These are phyloP conservation scores for Ladona fulva DNA, from an alignment of 1,140 invertebrate genomes.

Conservation along the genomic window DNA sequence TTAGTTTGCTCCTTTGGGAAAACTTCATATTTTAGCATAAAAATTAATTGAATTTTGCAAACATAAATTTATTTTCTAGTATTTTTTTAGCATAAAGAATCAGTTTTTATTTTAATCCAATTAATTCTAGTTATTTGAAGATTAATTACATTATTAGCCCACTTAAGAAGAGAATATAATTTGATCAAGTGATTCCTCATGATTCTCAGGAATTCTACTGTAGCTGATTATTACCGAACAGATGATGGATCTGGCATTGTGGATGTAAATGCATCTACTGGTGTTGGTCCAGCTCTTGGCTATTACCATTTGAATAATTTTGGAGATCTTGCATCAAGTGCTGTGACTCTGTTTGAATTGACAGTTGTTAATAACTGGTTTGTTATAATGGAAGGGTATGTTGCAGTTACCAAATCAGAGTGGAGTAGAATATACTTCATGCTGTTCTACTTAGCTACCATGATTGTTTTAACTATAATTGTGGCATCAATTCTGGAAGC, in stretches of 20 bases:
- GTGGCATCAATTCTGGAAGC: conserved; percentile 85
- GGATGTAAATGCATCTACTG: conserved; percentile 48
- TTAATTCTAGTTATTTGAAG: no score
- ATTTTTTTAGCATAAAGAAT: no score
- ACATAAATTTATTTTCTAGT: no score
- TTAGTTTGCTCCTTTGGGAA: no score
- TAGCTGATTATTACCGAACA: conserved; percentile 68
- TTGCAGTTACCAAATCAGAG: conserved; percentile 48
- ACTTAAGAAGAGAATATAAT: no score
- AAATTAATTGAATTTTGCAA: no score
- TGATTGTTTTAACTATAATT: conserved; percentile 86
- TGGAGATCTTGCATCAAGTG: conserved; percentile 59
- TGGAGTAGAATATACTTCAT: conserved; percentile 77
- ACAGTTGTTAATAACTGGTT: conserved; percentile 85
- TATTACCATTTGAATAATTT: conserved; percentile 88
- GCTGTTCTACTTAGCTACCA: conserved; percentile 81
- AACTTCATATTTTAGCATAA: no score
- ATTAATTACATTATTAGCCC: no score
- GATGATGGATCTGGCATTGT: not conserved
- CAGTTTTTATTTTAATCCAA: no score
- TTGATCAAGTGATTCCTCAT: no score
- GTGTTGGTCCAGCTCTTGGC: conserved; percentile 51
- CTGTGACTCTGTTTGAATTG: conserved; percentile 80
- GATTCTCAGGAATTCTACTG: conserved; percentile 61
- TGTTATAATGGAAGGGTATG: conserved; percentile 86